phyloP scores from a whole-genome alignment of 2,113 vertebrate species.

The Apteryx owenii region DNA sequence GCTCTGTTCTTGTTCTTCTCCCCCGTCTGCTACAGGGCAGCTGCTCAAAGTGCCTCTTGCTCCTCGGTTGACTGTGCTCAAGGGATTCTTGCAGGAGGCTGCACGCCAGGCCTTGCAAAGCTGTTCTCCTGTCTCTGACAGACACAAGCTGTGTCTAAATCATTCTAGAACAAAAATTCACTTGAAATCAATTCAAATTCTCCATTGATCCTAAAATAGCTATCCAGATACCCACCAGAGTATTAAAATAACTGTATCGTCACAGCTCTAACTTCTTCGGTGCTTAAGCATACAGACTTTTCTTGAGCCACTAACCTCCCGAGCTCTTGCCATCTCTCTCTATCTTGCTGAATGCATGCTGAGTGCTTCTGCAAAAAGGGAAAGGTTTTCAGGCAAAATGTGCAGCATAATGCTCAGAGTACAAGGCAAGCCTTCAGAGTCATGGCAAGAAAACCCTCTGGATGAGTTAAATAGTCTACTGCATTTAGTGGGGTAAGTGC shows the following conservation, averaged over 20 bases:
- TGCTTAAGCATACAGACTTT: no score
- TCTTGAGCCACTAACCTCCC: accelerated
- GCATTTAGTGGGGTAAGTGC: accelerated
- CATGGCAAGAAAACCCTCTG: neutral
- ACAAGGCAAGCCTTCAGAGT: accelerated
- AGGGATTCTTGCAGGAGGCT: neutral
- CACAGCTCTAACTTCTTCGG: accelerated
- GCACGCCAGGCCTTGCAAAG: accelerated
- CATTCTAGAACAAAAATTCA: neutral
- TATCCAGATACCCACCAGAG: neutral
- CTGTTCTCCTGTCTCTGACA: accelerated
- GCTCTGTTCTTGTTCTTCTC: neutral
- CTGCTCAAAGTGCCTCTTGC: accelerated
- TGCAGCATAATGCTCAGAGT: accelerated
- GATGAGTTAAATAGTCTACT: neutral
- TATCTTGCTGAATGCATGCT: accelerated
- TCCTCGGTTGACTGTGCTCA: no score
- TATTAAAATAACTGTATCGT: neutral
- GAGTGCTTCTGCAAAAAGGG: neutral
- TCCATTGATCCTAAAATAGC: neutral
- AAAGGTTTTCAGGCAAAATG: accelerated
- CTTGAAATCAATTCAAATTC: neutral
- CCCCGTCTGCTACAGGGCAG: accelerated
- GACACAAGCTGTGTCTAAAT: accelerated
- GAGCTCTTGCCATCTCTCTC: accelerated